Base-by-base conservation (phyloP, 2,113 vertebrate species). In the Grallaria varia region DNA sequence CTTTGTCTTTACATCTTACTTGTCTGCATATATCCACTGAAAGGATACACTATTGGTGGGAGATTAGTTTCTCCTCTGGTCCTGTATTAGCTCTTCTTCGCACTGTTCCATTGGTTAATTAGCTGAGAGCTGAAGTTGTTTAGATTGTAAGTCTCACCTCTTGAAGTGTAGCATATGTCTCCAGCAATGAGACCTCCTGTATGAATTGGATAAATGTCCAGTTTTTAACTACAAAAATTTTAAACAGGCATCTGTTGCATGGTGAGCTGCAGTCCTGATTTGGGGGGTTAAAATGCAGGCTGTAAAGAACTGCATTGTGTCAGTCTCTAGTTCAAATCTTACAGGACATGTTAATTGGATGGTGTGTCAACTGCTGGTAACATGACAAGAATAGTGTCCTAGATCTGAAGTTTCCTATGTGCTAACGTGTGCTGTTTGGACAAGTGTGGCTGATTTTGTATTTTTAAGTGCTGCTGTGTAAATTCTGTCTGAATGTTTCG, bases 81-180 rank as follows among this genome's bases (percentile, higher is more conserved):
- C 27, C 40, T 73, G 19, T 80, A 14, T 90, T 89, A 90, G 67
- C 53, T 80, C 31, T 35, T 92, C 30, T 67, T 92, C 89, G 91
- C 76, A 56, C 33, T 21, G n/a, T 77, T 88, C 83, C 64, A 55
- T 2, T 4, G 78, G 44, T 49, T 94, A 94, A 95, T 93, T 86
- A 92, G 87, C 66, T 96, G 23, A 93, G 87, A 87, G 50, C 68
- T 87, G 89, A 78, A 93, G 84, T 69, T 94, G 59, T 92, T 96
- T 53, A 87, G 60, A 58, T 71, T 89, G 27, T 39, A 73, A 83
- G 53, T 87, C 63, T 95, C 53, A 62, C 55, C 72, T 93, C 77
- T 84, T 84, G 76, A 95, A 78, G 39, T 75, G 55, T 74, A 81
- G 31, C 2, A 0, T 87, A 40, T 69, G 47, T 85, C 55, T 84